phyloP scores from a whole-genome alignment of 35 echinoderm and acorn worm genomes.

The Diadema setosum region DNA sequence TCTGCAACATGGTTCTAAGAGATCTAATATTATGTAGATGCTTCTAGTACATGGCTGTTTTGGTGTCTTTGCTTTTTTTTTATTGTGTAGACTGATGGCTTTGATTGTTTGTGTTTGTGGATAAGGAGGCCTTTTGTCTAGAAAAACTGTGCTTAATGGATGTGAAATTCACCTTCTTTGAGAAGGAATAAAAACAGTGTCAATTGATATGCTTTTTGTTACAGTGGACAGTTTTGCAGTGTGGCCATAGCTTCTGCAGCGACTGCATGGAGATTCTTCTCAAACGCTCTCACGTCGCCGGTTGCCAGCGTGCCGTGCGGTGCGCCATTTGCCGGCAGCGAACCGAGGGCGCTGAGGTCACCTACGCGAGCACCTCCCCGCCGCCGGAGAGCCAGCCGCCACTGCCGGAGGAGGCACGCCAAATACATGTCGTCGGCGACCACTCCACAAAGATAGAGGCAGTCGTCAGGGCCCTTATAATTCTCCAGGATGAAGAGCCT shows the following conservation, averaged over 20 bases:
- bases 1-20: too few species aligned
- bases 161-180: too few species aligned
- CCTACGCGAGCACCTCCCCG: slow-evolving; percentile 57
- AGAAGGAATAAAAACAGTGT: not conserved
- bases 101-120: too few species aligned
- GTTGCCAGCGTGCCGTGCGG: slow-evolving; percentile 2
- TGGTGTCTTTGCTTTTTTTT: not conserved
- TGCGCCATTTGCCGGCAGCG: slow-evolving; percentile 63
- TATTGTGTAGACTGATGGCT: too few species aligned
- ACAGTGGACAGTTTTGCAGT: slow-evolving; percentile 90
- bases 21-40: too few species aligned
- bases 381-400: not conserved
- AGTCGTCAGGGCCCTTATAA: slow-evolving; percentile 62
- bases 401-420: not conserved
- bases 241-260: slow-evolving; percentile 84
- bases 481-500: slow-evolving; percentile 56
- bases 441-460: slow-evolving; percentile 95
- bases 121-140: too few species aligned
- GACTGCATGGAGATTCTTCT: slow-evolving; percentile 77
- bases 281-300: not conserved
- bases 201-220: not conserved
- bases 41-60: too few species aligned
- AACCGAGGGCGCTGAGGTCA: slow-evolving; percentile 37
- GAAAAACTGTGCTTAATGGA: too few species aligned
- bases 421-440: slow-evolving; percentile 44